Percentiles rank a stretch among this genome's conserved stretches.
These are phyloP conservation scores for Rhabdomys dilectus DNA, from an alignment of 2,113 vertebrate genomes.

Conservation along the genomic window DNA sequence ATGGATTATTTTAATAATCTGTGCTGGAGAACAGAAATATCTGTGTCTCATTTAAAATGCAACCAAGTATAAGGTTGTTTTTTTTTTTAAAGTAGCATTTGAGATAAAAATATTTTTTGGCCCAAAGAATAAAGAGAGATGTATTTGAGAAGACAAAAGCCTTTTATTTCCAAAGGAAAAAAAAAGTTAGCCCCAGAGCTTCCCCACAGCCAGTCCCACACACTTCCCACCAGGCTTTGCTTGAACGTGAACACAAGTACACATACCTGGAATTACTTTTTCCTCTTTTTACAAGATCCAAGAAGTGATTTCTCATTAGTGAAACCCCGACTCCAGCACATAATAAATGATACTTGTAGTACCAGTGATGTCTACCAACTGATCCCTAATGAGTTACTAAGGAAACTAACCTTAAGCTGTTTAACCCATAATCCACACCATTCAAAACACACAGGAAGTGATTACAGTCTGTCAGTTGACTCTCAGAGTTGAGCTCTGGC, in stretches of 20 bases:
- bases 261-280: background rate
- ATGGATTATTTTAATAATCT: constrained; percentile 53
- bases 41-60: constrained; percentile 70
- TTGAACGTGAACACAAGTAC: background rate
- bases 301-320: background rate
- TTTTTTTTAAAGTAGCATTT: background rate
- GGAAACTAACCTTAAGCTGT: background rate
- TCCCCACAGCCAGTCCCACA: background rate
- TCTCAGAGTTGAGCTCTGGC: background rate
- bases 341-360: background rate
- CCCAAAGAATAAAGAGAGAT: background rate
- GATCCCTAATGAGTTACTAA: background rate
- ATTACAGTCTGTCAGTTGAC: background rate
- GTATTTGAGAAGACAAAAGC: constrained; percentile 9
- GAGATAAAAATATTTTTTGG: background rate
- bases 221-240: background rate
- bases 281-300: background rate
- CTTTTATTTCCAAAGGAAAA: background rate
- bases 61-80: constrained; percentile 53
- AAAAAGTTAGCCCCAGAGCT: background rate
- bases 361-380: background rate
- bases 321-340: background rate
- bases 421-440: background rate
- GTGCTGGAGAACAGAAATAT: constrained; percentile 69
- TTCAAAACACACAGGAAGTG: background rate